These are phyloP conservation scores for Timema cristinae DNA, from an alignment of 2,888 invertebrate genomes.

Conservation along the genomic window DNA sequence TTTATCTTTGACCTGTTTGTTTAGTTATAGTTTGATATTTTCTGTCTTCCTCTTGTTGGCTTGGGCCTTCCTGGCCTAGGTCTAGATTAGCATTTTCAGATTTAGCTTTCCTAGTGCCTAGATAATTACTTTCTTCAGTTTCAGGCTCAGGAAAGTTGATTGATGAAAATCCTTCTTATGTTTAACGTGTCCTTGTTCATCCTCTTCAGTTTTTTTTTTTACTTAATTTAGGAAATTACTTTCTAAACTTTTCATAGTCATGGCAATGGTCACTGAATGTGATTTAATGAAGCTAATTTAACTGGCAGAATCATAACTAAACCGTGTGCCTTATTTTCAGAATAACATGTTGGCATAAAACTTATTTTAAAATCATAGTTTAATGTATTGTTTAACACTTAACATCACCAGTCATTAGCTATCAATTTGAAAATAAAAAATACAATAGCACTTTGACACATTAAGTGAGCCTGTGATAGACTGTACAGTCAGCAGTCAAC, in stretches of 20 bases:
- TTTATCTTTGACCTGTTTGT: neutral
- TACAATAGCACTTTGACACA: too few species aligned
- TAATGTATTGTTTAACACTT: too few species aligned
- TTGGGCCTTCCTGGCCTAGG: conserved; percentile 1
- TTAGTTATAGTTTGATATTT: neutral
- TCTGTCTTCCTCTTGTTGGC: neutral
- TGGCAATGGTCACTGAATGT: neutral
- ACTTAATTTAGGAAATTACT: neutral
- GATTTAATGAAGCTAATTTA: neutral
- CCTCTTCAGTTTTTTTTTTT: neutral
- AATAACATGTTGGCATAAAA: too few species aligned
- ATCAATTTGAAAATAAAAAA: too few species aligned
- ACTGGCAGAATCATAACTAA: too few species aligned
- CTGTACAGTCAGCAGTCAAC: too few species aligned
- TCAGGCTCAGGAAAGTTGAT: neutral
- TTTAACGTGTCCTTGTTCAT: neutral
- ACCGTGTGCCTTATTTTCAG: too few species aligned
- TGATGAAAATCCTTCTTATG: neutral
- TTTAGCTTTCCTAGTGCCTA: neutral
- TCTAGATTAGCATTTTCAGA: neutral
- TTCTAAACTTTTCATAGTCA: neutral
- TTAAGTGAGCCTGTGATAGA: too few species aligned
- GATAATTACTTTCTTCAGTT: conserved; percentile 2
- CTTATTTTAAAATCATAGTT: too few species aligned
- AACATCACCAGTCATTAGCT: too few species aligned